Percentiles rank a stretch among this genome's conserved stretches.
These are phyloP conservation scores for Xanthostigma xanthostigma DNA, from an alignment of 2,888 invertebrate genomes.

Conservation along the genomic window DNA sequence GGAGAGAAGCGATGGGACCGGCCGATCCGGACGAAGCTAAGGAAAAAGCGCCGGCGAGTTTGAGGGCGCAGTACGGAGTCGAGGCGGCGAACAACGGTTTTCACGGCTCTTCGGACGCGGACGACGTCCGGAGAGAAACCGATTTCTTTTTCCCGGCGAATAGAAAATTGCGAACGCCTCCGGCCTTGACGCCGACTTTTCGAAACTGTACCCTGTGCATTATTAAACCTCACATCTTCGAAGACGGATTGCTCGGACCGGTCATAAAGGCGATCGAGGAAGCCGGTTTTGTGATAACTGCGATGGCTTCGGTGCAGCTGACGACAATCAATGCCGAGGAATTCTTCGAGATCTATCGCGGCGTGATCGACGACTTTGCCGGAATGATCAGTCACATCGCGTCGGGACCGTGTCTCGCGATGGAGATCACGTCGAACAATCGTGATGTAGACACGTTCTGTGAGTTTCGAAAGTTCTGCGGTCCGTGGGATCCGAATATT, in stretches of 20 bases:
- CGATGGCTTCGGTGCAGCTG: conserved; percentile 63
- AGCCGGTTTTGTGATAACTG: conserved; percentile 64
- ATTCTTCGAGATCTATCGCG: conserved; percentile 86
- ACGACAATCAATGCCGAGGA: conserved; percentile 75
- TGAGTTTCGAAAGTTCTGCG: conserved; percentile 70
- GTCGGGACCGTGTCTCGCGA: conserved; percentile 71
- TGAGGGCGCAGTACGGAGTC: conserved; percentile 51
- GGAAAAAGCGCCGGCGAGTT: conserved; percentile 33
- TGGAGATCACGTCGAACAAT: conserved; percentile 63
- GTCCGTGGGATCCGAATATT: conserved; percentile 84
- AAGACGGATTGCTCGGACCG: conserved; percentile 54
- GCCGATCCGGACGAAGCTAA: conserved; percentile 43
- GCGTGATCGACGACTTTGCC: conserved; percentile 61
- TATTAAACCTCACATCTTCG: conserved; percentile 80
- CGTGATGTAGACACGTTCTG: conserved; percentile 41
- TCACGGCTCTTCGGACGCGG: conserved; percentile 44
- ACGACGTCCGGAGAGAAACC: conserved; percentile 36
- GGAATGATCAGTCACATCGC: conserved; percentile 73
- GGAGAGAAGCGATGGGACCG: conserved; percentile 45
- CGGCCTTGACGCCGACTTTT: conserved; percentile 22
- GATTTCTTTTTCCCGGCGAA: conserved; percentile 44
- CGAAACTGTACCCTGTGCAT: conserved; percentile 64
- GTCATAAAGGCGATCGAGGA: conserved; percentile 59
- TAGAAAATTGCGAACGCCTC: conserved; percentile 15
- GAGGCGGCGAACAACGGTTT: conserved; percentile 53